phyloP scores from a whole-genome alignment of 2,113 vertebrate species.

The Etheostoma cragini region DNA sequence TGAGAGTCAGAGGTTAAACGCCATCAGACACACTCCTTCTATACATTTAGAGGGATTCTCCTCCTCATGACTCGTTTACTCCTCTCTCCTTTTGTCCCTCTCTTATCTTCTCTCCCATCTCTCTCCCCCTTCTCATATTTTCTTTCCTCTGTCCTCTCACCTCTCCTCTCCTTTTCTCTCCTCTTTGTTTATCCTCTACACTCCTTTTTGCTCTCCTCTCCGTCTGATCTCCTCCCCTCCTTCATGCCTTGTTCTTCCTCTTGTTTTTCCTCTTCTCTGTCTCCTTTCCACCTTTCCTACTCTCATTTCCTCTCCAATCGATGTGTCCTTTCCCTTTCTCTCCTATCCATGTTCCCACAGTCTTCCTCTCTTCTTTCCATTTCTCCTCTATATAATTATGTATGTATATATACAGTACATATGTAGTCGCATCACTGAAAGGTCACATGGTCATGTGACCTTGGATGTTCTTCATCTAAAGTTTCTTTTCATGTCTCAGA shows the following conservation, averaged over 20 bases:
- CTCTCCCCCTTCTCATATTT: not conserved
- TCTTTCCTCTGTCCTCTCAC: not conserved
- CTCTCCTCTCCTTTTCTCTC: not conserved
- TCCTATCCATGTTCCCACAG: not conserved
- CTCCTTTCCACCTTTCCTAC: not conserved
- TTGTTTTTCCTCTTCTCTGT: not conserved
- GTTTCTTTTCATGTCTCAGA: too few species aligned
- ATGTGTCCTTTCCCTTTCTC: not conserved
- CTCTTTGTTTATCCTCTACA: not conserved
- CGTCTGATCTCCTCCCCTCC: not conserved
- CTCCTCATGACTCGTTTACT: slow-evolving; percentile 5
- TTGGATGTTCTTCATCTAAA: too few species aligned
- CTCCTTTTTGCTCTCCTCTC: not conserved
- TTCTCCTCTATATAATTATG: not conserved
- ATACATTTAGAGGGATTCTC: not conserved
- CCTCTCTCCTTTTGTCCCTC: not conserved
- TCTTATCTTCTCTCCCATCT: not conserved
- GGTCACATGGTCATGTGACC: too few species aligned
- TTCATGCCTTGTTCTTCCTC: too few species aligned
- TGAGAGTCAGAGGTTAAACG: too few species aligned
- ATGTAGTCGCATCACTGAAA: too few species aligned
- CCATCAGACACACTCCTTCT: too few species aligned
- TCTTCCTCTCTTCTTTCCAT: not conserved
- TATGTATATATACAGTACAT: too few species aligned
- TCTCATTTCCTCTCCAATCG: not conserved